Evolutionary conservation across 2,797 vertebrate genomes (phyloP).

Genomic region (Lepidocolaptes lacrymiger): DNA sequence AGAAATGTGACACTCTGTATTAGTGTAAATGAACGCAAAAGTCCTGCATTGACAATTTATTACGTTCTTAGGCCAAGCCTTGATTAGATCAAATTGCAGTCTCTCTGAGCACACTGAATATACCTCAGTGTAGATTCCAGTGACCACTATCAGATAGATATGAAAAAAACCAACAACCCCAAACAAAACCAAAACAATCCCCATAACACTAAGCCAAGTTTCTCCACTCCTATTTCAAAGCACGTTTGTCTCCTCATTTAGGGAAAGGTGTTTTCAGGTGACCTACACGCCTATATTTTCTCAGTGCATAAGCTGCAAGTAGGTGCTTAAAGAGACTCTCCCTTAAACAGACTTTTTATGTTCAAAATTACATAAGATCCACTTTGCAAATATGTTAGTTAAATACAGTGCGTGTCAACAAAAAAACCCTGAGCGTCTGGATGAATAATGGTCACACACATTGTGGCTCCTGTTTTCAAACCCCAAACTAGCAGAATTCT

Average conservation of each 20-base stretch:
- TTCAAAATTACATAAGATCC: neutral
- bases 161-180: too few species aligned
- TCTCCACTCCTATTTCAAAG: neutral
- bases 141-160: neutral
- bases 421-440: rapidly evolving
- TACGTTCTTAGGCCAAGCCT: conserved; percentile 64
- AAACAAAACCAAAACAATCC: neutral
- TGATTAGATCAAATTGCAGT: conserved; percentile 72
- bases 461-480: neutral
- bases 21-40: conserved; percentile 85
- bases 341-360: neutral
- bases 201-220: neutral
- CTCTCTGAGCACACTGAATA: neutral
- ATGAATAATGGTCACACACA: neutral
- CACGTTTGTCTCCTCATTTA: neutral
- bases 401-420: neutral
- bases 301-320: neutral
- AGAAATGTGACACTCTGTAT: conserved; percentile 88
- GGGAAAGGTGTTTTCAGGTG: neutral
- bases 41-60: conserved; percentile 86
- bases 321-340: neutral
- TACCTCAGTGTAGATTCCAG: conserved; percentile 13
- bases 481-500: neutral
- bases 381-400: neutral
- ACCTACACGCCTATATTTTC: neutral